Evolutionary conservation across 1,140 invertebrate species (phyloP), one percentile per base, ranked within the genome.

Genomic region (Atta texana): DNA sequence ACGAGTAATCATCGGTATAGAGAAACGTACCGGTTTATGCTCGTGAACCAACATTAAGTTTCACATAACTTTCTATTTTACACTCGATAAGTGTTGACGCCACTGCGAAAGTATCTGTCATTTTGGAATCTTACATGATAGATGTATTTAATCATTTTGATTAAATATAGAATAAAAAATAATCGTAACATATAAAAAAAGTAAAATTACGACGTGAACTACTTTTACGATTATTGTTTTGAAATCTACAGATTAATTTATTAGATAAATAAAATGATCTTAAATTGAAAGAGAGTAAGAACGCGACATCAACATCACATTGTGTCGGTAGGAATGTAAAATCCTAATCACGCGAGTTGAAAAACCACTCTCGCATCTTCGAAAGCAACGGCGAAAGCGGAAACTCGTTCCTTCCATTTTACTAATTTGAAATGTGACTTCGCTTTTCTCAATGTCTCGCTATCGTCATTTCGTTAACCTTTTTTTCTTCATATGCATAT

Each of bases 361-460:
- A 81, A 66, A 57, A 77, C 63, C 49, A 84, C 84, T 86, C 84
- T 90, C 76, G 18, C 82, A 39, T 53, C 2, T 21, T 72, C 66
- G 80, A 90, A 77, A 75, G 86, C 69, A 85, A 80, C 21, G 66
- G 90, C 88, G 90, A 91, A 91, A 89, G 90, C 80, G 82, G 68
- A 88, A 88, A 53, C 90, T 51, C 18, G 85, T 89, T 87, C 71
- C 64, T 91, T 91, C 90, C 85, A 80, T 74, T 89, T 88, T 49
- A 64, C 90, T 78, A 86, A 89, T 91, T 91, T 87, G 66, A 44
- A 44, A 39, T 39, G 81, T 71, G 71, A 55, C 84, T 72, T 49
- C 21, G 31, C 24, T 75, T 61, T 85, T 85, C 69, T 66, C 39
- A 49, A 74, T 31, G 4, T 57, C 31, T 63, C 68, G 21, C 1